These are phyloP conservation scores for Vombatus ursinus DNA, from an alignment of 2,113 vertebrate genomes.

Conservation along the genomic window DNA sequence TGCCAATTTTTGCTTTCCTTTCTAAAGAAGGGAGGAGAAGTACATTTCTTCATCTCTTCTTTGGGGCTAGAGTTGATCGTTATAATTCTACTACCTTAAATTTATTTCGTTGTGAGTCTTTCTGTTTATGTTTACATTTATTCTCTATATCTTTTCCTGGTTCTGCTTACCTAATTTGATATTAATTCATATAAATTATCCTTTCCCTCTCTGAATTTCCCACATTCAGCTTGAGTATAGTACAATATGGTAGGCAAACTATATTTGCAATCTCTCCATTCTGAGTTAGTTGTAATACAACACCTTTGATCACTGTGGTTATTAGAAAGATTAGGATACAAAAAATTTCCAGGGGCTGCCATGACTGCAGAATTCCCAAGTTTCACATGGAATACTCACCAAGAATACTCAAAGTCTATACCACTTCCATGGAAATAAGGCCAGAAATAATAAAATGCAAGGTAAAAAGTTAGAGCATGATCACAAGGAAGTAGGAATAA, in stretches of 20 bases:
- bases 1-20: not conserved
- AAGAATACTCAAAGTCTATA: not conserved
- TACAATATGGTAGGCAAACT: not conserved
- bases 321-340: not conserved
- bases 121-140: not conserved
- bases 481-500: not conserved
- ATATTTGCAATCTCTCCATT: not conserved
- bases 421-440: not conserved
- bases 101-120: not conserved
- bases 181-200: not conserved
- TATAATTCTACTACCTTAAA: not conserved
- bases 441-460: not conserved
- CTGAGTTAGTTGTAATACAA: not conserved
- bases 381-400: not conserved
- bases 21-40: not conserved
- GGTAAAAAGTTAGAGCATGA: too few relatives aligned
- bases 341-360: not conserved
- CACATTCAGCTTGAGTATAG: not conserved
- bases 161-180: not conserved
- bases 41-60: not conserved
- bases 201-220: not conserved
- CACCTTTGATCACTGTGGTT: not conserved
- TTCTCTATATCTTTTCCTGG: not conserved
- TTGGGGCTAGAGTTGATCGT: not conserved
- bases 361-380: not conserved